Conservation (phyloP, 2,888 invertebrate genomes). For the Tetheella fluctuosa region DNA sequence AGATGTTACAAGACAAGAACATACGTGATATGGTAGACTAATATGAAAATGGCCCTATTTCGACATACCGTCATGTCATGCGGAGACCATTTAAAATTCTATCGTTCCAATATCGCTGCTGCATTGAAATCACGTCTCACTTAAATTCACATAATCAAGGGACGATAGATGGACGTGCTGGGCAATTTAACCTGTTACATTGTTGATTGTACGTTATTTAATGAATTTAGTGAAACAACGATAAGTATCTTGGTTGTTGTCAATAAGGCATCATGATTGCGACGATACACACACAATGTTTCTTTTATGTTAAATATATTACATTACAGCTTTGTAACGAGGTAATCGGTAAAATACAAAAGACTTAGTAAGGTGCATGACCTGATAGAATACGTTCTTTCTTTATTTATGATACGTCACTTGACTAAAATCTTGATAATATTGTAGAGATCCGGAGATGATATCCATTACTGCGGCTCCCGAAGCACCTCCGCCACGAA, state of each 20-base stretch:
- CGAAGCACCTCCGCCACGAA: constrained; percentile 96
- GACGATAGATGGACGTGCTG: constrained; percentile 52
- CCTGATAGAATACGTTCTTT: too few relatives aligned
- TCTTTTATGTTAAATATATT: constrained; percentile 26
- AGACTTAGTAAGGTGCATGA: constrained; percentile 12
- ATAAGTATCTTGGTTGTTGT: constrained; percentile 45
- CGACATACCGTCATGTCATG: constrained; percentile 53
- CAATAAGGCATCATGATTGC: constrained; percentile 38
- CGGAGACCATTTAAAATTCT: constrained; percentile 57
- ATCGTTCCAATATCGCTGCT: constrained; percentile 51
- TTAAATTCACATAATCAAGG: constrained; percentile 54
- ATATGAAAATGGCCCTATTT: constrained; percentile 52
- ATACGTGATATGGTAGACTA: constrained; percentile 59
- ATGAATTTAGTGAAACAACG: constrained; percentile 44
- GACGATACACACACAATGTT: constrained; percentile 24
- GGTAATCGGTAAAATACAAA: constrained; percentile 16
- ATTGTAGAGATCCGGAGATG: constrained; percentile 94
- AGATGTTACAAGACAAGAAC: constrained; percentile 39
- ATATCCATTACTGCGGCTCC: constrained; percentile 98
- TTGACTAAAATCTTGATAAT: not conserved
- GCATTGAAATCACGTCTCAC: constrained; percentile 63
- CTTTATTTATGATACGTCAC: too few relatives aligned
- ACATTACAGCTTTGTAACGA: constrained; percentile 2
- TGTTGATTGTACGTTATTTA: constrained; percentile 39
- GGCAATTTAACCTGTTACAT: constrained; percentile 47